Base-by-base conservation (phyloP, 2,888 invertebrate species). In the Hypolimnas misippus region DNA sequence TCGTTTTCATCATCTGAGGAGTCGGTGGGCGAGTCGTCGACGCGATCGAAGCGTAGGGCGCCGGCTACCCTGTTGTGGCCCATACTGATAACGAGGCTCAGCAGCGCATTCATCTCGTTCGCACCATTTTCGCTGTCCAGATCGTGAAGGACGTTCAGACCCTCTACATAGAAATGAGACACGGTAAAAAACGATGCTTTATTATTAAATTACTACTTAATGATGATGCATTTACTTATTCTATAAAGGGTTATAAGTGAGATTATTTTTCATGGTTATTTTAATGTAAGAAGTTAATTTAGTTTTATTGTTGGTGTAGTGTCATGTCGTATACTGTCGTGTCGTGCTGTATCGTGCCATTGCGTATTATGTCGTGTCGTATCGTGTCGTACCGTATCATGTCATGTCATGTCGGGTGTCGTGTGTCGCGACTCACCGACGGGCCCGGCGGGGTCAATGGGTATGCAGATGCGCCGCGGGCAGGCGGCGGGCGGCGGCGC, bases 41-140 rank as follows among this genome's bases (percentile, higher is more conserved):
- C 68, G 31, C 80, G 73, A 65, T 80, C 84, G 73, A 85, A 83
- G 33, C 89, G 84, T 65, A 90, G 73, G 35, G 91, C 87, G 57
- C 86, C 88, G 62, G 86, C 90, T 50, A 82, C 88, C 65, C 87
- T 79, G 76, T 85, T 86, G 73, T 86, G 86, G 8, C 89, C 89
- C 89, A 89, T 89, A 73, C 83, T 87, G 42, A 92, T 83, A 69
- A 92, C 89, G 29, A 91, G 83, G 65, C 86, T 86, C 16, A 92
- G 81, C 12, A 92, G 81, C 4, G 92, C 91, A 77, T 92, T 92
- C 90, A 92, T 91, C 78, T 92, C 92, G 70, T 83, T 83, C 10
- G 85, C 88, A 8, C 92, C 92, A 57, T 77, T 83, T 49, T 79
- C 79, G 44, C 74, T 73, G 70, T 89, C 87, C 17, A 90, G 76